A percentile compares a stretch with the other conserved stretches of the same genome.
Conservation (phyloP, 2,113 vertebrate genomes). For the Halcyon senegalensis region DNA sequence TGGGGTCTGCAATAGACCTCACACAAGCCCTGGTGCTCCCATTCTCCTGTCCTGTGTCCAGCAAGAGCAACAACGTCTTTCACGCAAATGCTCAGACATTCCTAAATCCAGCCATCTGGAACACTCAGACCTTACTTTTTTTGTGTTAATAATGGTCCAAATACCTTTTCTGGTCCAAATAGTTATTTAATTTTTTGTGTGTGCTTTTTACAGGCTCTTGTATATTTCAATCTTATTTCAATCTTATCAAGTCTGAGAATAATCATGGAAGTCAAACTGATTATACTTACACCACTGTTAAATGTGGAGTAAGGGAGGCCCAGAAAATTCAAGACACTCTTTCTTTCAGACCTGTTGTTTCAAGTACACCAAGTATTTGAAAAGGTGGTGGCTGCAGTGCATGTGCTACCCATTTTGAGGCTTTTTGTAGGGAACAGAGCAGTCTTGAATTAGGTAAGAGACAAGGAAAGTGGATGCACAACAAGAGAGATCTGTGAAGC, state of each 20-base stretch:
- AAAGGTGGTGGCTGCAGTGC: not conserved
- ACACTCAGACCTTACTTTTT: not conserved
- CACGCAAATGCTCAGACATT: not conserved
- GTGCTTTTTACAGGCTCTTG: not conserved
- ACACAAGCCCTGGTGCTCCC: accelerated
- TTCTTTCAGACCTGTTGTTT: not conserved
- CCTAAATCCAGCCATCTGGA: not conserved
- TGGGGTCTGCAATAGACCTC: not conserved
- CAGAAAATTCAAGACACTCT: not conserved
- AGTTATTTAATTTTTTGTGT: not conserved
- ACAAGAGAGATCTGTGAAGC: not conserved
- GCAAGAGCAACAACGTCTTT: not conserved
- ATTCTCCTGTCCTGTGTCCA: not conserved
- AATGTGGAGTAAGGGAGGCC: not conserved
- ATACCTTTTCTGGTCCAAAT: not conserved
- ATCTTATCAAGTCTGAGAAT: not conserved
- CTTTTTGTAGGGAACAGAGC: not conserved
- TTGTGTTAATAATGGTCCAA: not conserved
- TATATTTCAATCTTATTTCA: not conserved
- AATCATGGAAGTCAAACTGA: not conserved
- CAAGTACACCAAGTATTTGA: not conserved
- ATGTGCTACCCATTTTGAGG: not conserved
- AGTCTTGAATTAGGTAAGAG: not conserved
- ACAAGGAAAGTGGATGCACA: not conserved
- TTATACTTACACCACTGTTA: accelerated